Evolutionary conservation across 2,888 invertebrate genomes (phyloP).

Genomic region (Gnatocerus cornutus): DNA sequence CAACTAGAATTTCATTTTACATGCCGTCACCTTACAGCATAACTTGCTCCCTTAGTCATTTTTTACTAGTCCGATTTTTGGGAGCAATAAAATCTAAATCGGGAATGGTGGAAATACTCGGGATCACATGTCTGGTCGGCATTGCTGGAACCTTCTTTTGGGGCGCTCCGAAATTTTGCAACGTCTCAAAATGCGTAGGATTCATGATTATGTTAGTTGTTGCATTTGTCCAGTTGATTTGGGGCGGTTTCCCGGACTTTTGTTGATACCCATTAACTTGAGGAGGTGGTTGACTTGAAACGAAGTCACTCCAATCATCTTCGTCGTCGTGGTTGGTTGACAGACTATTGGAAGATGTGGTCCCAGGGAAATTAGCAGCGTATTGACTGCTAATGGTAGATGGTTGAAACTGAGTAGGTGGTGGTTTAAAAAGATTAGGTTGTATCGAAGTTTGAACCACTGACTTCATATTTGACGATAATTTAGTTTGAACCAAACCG

Average conservation of each 20-base stretch:
- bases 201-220: constrained; percentile 65
- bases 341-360: background rate
- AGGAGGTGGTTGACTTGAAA: constrained; percentile 70
- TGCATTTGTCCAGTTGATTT: constrained; percentile 47
- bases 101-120: constrained; percentile 73
- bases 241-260: constrained; percentile 29
- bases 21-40: constrained; percentile 63
- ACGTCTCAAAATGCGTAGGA: constrained; percentile 63
- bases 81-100: constrained; percentile 75
- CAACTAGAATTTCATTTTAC: constrained; percentile 22
- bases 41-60: constrained; percentile 70
- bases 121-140: constrained; percentile 56
- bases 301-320: constrained; percentile 76
- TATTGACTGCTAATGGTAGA: constrained; percentile 66
- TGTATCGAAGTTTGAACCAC: constrained; percentile 48
- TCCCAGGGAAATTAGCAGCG: constrained; percentile 42
- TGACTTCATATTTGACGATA: constrained; percentile 57
- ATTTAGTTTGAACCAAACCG: constrained; percentile 67
- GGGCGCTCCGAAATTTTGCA: constrained; percentile 48
- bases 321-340: constrained; percentile 53
- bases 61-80: constrained; percentile 66
- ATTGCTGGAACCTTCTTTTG: constrained; percentile 16
- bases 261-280: constrained; percentile 49
- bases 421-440: constrained; percentile 44
- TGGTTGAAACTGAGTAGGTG: constrained; percentile 55